Conservation (phyloP, 2,113 vertebrate species). For the Formicarius rufipectus region DNA sequence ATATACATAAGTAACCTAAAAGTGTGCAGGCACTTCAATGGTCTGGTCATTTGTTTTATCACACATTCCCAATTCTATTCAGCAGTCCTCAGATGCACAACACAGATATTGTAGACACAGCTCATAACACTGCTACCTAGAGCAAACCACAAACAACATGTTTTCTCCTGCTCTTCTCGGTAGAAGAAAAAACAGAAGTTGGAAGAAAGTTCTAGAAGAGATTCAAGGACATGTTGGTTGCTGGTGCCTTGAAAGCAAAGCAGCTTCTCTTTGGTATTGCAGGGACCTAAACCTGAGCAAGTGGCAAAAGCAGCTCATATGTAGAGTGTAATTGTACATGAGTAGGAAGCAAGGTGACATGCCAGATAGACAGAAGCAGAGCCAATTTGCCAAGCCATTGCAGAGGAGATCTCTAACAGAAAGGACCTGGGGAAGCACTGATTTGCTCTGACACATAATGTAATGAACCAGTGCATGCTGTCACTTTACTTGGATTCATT, state of each 20-base stretch:
- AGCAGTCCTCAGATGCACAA: not conserved
- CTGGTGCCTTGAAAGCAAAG: not conserved
- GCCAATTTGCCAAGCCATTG: not conserved
- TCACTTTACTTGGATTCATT: conserved; percentile 22
- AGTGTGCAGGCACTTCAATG: not conserved
- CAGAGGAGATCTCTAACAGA: conserved; percentile 19
- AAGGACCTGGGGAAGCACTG: conserved; percentile 5
- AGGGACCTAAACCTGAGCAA: not conserved
- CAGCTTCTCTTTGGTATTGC: not conserved
- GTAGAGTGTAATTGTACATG: conserved; percentile 33
- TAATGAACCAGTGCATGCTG: conserved; percentile 54
- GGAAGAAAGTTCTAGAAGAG: not conserved
- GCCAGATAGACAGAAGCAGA: not conserved
- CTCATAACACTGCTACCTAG: not conserved
- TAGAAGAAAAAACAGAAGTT: not conserved
- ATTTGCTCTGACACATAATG: conserved; percentile 49
- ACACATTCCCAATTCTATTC: not conserved
- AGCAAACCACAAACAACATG: not conserved
- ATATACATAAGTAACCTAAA: not conserved
- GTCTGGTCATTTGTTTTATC: not conserved
- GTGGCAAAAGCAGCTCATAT: not conserved
- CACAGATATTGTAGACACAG: not conserved
- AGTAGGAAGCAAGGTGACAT: conserved; percentile 9
- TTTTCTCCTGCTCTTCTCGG: not conserved
- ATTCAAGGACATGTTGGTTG: rapidly evolving